These are phyloP conservation scores for Drosophila prosaltans DNA, from an alignment of 1,140 invertebrate genomes.

Conservation along the genomic window DNA sequence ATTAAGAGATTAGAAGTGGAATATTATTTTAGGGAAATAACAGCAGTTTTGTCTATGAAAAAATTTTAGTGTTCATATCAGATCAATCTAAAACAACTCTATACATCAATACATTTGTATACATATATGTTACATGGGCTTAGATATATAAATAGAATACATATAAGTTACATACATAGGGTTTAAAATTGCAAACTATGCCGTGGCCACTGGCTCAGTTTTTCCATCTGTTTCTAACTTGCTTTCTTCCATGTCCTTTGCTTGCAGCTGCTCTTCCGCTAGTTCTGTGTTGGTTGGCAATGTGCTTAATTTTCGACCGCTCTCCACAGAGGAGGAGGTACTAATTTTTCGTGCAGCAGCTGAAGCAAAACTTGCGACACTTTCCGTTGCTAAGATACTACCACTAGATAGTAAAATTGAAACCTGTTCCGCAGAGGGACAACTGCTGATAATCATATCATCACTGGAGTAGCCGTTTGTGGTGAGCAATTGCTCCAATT, in stretches of 20 bases:
- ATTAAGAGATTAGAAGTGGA: not conserved
- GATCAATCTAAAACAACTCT: conserved; percentile 8
- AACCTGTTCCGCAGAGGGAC: conserved; percentile 95
- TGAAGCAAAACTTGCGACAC: conserved; percentile 70
- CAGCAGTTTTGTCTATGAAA: not conserved
- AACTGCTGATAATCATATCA: conserved; percentile 92
- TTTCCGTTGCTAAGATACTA: conserved; percentile 85
- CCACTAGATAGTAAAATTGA: conserved; percentile 93
- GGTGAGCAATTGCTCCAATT: conserved; percentile 90
- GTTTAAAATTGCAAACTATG: conserved; percentile 47
- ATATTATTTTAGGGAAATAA: conserved; percentile 11
- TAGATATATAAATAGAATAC: conserved; percentile 57
- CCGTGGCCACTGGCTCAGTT: conserved; percentile 13
- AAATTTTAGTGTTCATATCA: not conserved
- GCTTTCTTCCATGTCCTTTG: conserved; percentile 14
- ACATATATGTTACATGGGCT: conserved; percentile 45
- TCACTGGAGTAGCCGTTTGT: conserved; percentile 90
- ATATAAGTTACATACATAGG: conserved; percentile 39
- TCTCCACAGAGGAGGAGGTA: conserved; percentile 64
- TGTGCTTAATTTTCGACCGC: conserved; percentile 57
- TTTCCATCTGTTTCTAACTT: not conserved
- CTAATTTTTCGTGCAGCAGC: conserved; percentile 71
- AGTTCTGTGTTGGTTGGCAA: conserved; percentile 46
- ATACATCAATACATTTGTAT: conserved; percentile 11
- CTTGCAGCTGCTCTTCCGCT: conserved; percentile 31